Conservation (phyloP, 2,888 invertebrate species). For the Anaspis maculata region DNA sequence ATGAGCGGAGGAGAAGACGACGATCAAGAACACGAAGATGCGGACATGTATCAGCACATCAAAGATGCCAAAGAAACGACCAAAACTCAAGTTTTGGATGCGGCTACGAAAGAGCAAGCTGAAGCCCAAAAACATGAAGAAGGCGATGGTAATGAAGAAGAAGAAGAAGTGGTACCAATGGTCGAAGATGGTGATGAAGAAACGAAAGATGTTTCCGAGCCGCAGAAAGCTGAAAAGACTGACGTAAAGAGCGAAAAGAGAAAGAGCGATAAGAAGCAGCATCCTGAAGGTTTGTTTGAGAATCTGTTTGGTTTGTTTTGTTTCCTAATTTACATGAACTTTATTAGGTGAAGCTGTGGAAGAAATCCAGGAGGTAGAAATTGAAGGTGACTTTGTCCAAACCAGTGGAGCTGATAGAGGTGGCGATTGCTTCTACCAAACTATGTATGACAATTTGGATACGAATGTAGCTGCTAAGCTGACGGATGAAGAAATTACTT, state of each 20-base stretch:
- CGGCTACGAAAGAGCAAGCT: conserved; percentile 78
- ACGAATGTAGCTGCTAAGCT: conserved; percentile 23
- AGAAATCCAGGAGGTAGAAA: conserved; percentile 46
- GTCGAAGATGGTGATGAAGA: conserved; percentile 31
- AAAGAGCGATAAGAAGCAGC: conserved; percentile 43
- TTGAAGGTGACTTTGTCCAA: conserved; percentile 66
- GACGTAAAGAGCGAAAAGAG: conserved; percentile 39
- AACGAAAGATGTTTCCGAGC: conserved; percentile 22
- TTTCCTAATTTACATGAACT: too few relatives aligned
- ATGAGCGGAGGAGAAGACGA: conserved; percentile 43
- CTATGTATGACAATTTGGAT: conserved; percentile 40
- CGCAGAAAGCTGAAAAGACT: conserved; percentile 45
- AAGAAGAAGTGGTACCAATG: conserved; percentile 46
- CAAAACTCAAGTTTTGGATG: conserved; percentile 65
- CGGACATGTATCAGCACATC: conserved; percentile 71
- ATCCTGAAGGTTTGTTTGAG: conserved; percentile 31
- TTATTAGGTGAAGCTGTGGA: conserved; percentile 35
- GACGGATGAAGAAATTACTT: conserved; percentile 39
- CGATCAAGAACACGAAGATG: conserved; percentile 43
- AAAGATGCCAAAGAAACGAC: conserved; percentile 68
- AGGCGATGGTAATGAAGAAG: conserved; percentile 48
- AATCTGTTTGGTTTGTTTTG: too few relatives aligned
- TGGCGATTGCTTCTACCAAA: conserved; percentile 69
- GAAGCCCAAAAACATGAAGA: conserved; percentile 51
- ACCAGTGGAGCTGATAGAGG: conserved; percentile 63